Percentiles rank a stretch among this genome's conserved stretches.
Conservation (phyloP, 1,140 invertebrate species). For the Contarinia nasturtii region DNA sequence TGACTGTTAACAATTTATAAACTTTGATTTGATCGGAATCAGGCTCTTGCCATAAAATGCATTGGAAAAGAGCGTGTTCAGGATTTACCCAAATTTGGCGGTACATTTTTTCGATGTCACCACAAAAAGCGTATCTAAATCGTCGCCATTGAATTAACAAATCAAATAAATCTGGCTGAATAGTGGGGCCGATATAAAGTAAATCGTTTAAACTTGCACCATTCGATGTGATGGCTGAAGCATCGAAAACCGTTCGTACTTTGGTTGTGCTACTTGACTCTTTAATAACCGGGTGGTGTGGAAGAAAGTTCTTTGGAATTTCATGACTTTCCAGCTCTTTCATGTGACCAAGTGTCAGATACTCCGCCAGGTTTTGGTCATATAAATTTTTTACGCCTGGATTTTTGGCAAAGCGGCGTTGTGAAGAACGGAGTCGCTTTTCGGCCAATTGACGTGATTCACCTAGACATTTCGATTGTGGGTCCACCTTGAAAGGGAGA, state of each 20-base stretch:
- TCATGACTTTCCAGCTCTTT: neutral
- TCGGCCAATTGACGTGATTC: too few species aligned
- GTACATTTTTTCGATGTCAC: conserved; percentile 20
- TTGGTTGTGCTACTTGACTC: conserved; percentile 6
- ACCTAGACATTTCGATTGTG: too few species aligned
- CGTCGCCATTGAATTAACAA: conserved; percentile 2
- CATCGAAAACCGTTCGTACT: conserved; percentile 13
- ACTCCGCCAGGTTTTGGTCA: neutral
- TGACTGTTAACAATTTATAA: conserved; percentile 14
- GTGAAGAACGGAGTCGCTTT: too few species aligned
- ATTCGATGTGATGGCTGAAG: conserved; percentile 10
- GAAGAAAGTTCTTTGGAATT: neutral
- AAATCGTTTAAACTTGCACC: conserved; percentile 13
- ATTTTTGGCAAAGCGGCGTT: too few species aligned
- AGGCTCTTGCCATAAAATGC: conserved; percentile 18
- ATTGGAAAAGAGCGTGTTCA: conserved; percentile 12
- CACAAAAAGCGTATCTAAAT: conserved; percentile 7
- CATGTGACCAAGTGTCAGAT: neutral
- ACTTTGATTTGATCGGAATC: conserved; percentile 2
- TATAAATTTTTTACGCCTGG: too few species aligned
- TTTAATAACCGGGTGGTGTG: conserved; percentile 7
- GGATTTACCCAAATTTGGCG: conserved; percentile 13
- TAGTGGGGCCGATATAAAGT: conserved; percentile 10
- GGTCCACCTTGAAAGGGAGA: too few species aligned
- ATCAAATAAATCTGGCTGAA: conserved; percentile 4